phyloP scores from a whole-genome alignment of 2,797 vertebrate genomes.

The Bryconaethiops microstoma region DNA sequence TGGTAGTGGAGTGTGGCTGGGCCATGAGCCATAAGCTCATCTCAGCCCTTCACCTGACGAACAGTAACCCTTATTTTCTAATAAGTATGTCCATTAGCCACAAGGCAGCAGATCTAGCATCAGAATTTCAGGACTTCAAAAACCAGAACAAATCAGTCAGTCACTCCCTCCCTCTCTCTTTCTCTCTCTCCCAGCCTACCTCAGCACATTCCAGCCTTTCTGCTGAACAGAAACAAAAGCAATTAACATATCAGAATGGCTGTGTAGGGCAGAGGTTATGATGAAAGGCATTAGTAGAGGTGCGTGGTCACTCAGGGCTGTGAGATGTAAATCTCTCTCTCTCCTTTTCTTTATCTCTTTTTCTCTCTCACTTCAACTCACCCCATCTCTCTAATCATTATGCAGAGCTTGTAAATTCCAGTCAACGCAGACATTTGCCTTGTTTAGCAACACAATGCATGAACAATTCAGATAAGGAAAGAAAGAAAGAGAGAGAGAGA shows the following conservation, averaged over 20 bases:
- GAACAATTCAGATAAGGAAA: not conserved
- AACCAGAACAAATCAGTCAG: not conserved
- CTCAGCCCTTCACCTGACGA: no score
- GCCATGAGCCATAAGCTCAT: no score
- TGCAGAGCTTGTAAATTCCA: not conserved
- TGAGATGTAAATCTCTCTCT: constrained; percentile 21
- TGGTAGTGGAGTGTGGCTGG: no score
- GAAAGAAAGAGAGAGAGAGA: constrained; percentile 10
- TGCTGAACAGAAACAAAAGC: constrained; percentile 44
- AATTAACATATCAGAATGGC: constrained; percentile 37
- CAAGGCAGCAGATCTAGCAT: not conserved
- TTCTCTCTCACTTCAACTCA: not conserved
- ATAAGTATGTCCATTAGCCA: not conserved
- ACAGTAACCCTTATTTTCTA: not conserved
- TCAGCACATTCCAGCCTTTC: constrained; percentile 41
- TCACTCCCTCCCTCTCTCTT: not conserved
- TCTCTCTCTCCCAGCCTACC: not conserved
- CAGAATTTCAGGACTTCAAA: not conserved
- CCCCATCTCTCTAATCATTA: constrained; percentile 18
- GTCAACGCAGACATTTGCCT: not conserved
- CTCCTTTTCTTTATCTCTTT: not conserved
- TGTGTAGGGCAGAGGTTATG: constrained; percentile 15
- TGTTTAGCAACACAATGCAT: constrained; percentile 29
- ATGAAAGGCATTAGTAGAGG: constrained; percentile 22
- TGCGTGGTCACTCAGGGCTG: constrained; percentile 9